Conservation (phyloP, 2,113 vertebrate genomes). For the Microcebus lehilahytsara region DNA sequence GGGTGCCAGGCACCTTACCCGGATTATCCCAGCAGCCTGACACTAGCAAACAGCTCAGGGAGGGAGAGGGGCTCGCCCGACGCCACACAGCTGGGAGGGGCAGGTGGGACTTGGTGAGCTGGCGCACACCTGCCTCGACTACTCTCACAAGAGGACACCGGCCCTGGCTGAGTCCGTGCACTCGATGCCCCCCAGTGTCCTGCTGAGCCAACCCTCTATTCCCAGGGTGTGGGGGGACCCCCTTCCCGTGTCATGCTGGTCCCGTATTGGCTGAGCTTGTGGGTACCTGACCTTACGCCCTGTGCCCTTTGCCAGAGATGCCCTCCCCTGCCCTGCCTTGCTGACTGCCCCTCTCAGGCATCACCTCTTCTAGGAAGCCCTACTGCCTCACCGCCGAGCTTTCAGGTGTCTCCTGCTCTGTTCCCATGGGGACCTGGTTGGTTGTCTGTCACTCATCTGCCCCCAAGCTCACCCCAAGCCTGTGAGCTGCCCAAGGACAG, state of each 20-base stretch:
- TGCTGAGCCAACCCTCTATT: background rate
- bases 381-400: background rate
- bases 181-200: background rate
- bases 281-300: background rate
- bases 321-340: background rate
- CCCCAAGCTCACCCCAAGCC: fast-evolving
- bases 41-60: background rate
- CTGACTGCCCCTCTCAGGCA: background rate
- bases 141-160: background rate
- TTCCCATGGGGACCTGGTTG: background rate
- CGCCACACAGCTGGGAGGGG: background rate
- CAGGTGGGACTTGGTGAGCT: no score
- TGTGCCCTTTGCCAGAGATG: fast-evolving
- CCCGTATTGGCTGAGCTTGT: background rate
- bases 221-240: background rate
- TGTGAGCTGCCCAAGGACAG: background rate
- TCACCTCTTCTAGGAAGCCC: background rate
- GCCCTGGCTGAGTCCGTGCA: background rate
- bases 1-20: background rate
- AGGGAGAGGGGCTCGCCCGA: background rate
- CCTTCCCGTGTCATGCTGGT: background rate
- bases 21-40: no score
- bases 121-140: background rate
- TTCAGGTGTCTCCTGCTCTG: background rate
- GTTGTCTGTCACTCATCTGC: background rate